These are phyloP conservation scores for Takifugu rubripes DNA, from an alignment of 2,797 vertebrate genomes.

Conservation along the genomic window DNA sequence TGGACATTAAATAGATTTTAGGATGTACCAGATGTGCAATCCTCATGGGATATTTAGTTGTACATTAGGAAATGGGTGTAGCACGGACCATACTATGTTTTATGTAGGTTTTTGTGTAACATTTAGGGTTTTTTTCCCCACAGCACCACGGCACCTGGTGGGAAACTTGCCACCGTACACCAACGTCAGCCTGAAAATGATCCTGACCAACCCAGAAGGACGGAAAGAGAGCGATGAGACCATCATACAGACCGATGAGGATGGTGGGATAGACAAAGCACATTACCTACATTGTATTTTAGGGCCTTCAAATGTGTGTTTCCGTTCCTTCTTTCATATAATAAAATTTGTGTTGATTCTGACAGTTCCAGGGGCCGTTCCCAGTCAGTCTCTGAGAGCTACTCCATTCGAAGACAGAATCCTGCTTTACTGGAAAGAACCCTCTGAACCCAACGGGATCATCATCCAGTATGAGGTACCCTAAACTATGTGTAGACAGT, in stretches of 20 bases:
- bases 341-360: slow-evolving; percentile 11
- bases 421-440: slow-evolving; percentile 95
- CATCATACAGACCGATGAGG: slow-evolving; percentile 95
- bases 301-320: not conserved
- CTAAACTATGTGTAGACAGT: not conserved
- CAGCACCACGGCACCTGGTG: slow-evolving; percentile 90
- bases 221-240: slow-evolving; percentile 97
- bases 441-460: slow-evolving; percentile 92
- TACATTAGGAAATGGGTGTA: no score
- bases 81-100: not conserved
- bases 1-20: no score
- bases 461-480: slow-evolving; percentile 87
- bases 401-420: slow-evolving; percentile 96
- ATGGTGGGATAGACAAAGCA: slow-evolving; percentile 74
- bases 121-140: not conserved
- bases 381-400: slow-evolving; percentile 88
- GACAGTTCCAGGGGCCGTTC: slow-evolving; percentile 91
- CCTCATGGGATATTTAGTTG: not conserved
- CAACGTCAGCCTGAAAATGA: slow-evolving; percentile 98
- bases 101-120: not conserved
- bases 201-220: slow-evolving; percentile 96
- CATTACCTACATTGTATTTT: not conserved
- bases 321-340: slow-evolving; percentile 8
- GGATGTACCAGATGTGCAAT: not conserved
- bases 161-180: slow-evolving; percentile 92